Conservation (phyloP, 1,140 invertebrate species). For the Heliconius hermathena region DNA sequence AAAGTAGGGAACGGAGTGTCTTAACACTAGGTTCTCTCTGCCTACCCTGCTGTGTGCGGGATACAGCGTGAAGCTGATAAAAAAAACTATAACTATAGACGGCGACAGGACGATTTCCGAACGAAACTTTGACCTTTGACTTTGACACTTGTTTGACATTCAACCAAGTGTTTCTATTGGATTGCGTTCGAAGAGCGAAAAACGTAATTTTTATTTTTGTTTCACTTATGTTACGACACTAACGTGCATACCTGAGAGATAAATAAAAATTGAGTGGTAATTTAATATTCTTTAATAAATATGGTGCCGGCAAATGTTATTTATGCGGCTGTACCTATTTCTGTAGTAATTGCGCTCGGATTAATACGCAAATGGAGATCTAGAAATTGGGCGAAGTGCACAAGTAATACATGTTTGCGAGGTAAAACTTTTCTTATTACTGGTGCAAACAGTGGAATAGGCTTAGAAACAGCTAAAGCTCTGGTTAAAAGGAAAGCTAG, state of each 20-base stretch:
- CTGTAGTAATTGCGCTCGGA: slow-evolving; percentile 67
- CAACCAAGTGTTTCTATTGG: slow-evolving; percentile 31
- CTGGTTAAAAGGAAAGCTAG: slow-evolving; percentile 85
- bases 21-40: too few relatives aligned
- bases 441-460: slow-evolving; percentile 91
- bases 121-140: slow-evolving; percentile 53
- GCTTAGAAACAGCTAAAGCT: slow-evolving; percentile 87
- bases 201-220: slow-evolving; percentile 41
- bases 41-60: too few relatives aligned
- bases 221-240: slow-evolving; percentile 33
- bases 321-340: slow-evolving; percentile 72
- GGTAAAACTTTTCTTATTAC: slow-evolving; percentile 87
- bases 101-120: slow-evolving; percentile 35
- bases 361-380: slow-evolving; percentile 73
- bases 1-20: too few relatives aligned
- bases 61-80: too few relatives aligned
- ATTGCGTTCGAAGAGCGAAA: slow-evolving; percentile 34
- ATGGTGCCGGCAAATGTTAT: slow-evolving; percentile 62
- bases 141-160: slow-evolving; percentile 52
- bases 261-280: slow-evolving; percentile 12
- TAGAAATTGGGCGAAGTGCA: slow-evolving; percentile 71
- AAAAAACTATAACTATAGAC: too few relatives aligned
- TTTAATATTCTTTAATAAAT: slow-evolving; percentile 20
- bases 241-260: slow-evolving; percentile 10
- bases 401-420: slow-evolving; percentile 67